Evolutionary conservation across 2,797 vertebrate species (phyloP).

Genomic region (Buphagus erythrorhynchus): DNA sequence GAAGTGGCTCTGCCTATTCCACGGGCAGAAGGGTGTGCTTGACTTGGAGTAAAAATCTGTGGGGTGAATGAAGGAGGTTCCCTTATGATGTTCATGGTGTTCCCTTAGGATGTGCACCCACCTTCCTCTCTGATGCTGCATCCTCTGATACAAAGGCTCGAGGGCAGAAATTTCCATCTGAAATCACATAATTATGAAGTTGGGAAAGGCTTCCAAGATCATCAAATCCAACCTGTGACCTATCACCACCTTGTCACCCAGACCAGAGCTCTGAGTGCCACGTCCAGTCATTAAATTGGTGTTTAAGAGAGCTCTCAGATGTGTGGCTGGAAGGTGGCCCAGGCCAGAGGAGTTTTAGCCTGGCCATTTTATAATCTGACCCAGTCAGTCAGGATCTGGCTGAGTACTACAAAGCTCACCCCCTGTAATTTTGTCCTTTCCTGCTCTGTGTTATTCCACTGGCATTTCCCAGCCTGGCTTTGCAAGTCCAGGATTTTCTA

Average conservation of each 20-base stretch:
- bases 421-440: background rate
- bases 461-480: background rate
- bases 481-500: background rate
- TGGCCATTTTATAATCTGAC: background rate
- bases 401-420: background rate
- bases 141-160: background rate
- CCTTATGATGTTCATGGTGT: rapidly evolving
- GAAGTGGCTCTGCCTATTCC: background rate
- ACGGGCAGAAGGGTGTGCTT: background rate
- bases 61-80: background rate
- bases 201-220: background rate
- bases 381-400: background rate
- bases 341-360: background rate
- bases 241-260: background rate
- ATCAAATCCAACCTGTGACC: background rate
- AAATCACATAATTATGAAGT: background rate
- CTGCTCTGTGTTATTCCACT: background rate
- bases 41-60: background rate
- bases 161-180: background rate
- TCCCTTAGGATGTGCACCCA: background rate
- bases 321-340: background rate
- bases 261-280: background rate
- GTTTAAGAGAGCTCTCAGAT: background rate
- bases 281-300: rapidly evolving
- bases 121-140: background rate